Evolutionary conservation across 2,113 vertebrate genomes (phyloP).

Genomic region (Crypturellus undulatus): DNA sequence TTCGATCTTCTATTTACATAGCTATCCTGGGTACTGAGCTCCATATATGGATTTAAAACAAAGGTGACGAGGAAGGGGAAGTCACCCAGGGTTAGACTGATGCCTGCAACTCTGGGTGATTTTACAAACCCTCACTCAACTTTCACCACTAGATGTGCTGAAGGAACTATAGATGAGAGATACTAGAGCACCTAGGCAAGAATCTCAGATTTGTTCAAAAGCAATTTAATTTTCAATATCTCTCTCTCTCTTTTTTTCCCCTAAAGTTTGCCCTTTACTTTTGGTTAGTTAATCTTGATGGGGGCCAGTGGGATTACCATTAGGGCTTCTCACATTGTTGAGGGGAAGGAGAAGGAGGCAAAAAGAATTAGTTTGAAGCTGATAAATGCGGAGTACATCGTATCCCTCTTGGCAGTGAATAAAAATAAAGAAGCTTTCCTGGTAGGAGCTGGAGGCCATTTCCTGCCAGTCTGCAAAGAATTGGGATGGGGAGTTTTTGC

Average conservation of each 20-base stretch:
- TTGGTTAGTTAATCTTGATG: not conserved
- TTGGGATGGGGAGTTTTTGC: not conserved
- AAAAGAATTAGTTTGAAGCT: not conserved
- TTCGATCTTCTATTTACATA: not conserved
- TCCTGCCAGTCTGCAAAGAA: not conserved
- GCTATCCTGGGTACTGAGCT: not conserved
- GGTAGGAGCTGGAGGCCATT: not conserved
- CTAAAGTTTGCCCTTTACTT: accelerated
- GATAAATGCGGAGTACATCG: not conserved
- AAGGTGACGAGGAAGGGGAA: not conserved
- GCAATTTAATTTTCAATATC: not conserved
- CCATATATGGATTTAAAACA: not conserved
- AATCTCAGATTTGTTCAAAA: not conserved
- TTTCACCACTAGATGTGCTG: not conserved
- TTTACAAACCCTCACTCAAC: not conserved
- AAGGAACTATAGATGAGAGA: not conserved
- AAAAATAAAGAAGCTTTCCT: not conserved
- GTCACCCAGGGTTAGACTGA: not conserved
- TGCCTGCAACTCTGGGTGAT: not conserved
- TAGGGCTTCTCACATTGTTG: not conserved
- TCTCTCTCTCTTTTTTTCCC: too few species aligned
- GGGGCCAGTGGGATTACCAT: not conserved
- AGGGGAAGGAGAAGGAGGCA: not conserved
- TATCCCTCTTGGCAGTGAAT: not conserved
- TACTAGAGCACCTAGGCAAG: not conserved